Evolutionary conservation across 2,888 invertebrate genomes (phyloP).

Genomic region (Drosophila affinis): DNA sequence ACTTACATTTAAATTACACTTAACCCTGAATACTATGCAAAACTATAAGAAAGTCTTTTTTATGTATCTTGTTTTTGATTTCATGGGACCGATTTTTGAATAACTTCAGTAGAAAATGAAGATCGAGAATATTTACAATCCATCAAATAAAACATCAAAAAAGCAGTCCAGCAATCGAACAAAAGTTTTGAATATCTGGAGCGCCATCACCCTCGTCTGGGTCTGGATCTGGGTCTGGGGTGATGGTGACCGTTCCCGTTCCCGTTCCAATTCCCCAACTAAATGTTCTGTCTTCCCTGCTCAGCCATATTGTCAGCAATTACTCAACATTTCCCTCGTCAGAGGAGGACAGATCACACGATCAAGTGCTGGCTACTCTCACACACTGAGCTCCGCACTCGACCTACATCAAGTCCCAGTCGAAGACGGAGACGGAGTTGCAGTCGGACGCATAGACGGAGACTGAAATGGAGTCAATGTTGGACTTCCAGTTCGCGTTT

Average conservation of each 20-base stretch:
- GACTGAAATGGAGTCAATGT: constrained; percentile 20
- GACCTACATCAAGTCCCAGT: constrained; percentile 45
- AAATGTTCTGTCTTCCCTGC: constrained; percentile 57
- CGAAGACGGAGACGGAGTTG: constrained; percentile 5
- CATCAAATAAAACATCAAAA: constrained; percentile 15
- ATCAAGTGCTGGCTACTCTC: constrained; percentile 60
- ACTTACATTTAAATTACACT: background rate
- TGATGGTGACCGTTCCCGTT: constrained; percentile 30
- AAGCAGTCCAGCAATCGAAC: background rate
- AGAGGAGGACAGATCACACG: constrained; percentile 41
- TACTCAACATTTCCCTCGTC: constrained; percentile 48
- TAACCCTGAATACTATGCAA: no score
- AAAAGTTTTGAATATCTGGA: background rate
- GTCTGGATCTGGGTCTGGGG: background rate
- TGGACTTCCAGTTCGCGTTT: constrained; percentile 38
- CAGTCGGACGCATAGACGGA: constrained; percentile 6
- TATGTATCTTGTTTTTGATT: no score
- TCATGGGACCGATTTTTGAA: no score
- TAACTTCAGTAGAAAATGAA: no score
- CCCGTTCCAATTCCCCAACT: constrained; percentile 16
- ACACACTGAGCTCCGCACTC: constrained; percentile 6
- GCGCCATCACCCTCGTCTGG: background rate
- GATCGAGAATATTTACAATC: background rate
- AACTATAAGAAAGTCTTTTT: no score
- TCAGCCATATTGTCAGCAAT: constrained; percentile 75